phyloP scores from a whole-genome alignment of 1,140 invertebrate species.

The Polyergus mexicanus region DNA sequence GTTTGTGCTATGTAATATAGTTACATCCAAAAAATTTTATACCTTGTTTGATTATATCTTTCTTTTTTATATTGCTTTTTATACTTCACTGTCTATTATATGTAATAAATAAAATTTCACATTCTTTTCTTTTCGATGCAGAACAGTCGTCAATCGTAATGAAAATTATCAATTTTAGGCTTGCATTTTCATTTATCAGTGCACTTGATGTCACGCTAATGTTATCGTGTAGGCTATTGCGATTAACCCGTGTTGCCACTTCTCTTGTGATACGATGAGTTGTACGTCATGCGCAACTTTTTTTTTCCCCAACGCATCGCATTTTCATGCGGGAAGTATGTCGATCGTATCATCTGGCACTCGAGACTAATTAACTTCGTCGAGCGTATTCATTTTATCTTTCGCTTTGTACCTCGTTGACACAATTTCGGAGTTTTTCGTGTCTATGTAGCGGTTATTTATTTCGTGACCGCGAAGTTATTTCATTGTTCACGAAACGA shows the following conservation, averaged over 20 bases:
- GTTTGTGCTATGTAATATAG: not conserved
- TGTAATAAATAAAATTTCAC: not conserved
- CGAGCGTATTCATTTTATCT: constrained; percentile 17
- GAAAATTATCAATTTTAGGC: not conserved
- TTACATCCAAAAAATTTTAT: not conserved
- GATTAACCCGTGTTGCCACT: constrained; percentile 16
- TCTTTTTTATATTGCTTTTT: not conserved
- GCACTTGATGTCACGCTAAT: constrained; percentile 17
- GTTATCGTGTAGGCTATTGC: not conserved
- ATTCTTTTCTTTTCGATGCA: not conserved
- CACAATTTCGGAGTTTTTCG: constrained; percentile 34
- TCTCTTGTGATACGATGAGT: constrained; percentile 18
- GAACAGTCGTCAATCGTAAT: not conserved
- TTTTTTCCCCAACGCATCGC: constrained; percentile 9
- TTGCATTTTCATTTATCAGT: constrained; percentile 15
- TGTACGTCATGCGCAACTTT: not conserved
- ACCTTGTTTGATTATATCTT: not conserved
- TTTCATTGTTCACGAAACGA: not conserved
- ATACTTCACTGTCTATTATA: not conserved
- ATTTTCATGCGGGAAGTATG: constrained; percentile 27
- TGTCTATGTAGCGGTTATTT: not conserved
- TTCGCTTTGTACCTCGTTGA: constrained; percentile 24
- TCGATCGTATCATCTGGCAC: constrained; percentile 34
- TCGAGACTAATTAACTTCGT: constrained; percentile 54
- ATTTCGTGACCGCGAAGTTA: not conserved